These are phyloP conservation scores for Oppia nitens DNA, from an alignment of 1,140 invertebrate species.

Conservation along the genomic window DNA sequence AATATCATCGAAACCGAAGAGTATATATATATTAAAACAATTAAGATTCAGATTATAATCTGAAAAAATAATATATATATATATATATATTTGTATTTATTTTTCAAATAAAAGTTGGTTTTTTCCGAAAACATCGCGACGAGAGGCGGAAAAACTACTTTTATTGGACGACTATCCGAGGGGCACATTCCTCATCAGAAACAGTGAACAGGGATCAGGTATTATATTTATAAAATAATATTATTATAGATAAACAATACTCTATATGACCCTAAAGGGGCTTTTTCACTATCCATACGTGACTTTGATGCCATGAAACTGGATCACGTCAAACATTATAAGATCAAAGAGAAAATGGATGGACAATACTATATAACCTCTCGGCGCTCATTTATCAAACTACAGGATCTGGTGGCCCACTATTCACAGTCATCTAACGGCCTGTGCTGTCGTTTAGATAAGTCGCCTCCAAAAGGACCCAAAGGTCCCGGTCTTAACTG, in stretches of 20 bases:
- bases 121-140: slow-evolving; percentile 85
- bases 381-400: slow-evolving; percentile 72
- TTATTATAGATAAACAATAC: too few relatives aligned
- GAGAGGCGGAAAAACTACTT: slow-evolving; percentile 87
- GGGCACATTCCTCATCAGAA: slow-evolving; percentile 85
- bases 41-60: too few relatives aligned
- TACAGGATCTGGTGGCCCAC: slow-evolving; percentile 74
- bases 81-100: too few relatives aligned
- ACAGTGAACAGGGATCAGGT: slow-evolving; percentile 66
- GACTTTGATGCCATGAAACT: slow-evolving; percentile 86
- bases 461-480: slow-evolving; percentile 77
- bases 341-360: slow-evolving; percentile 84
- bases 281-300: slow-evolving; percentile 83
- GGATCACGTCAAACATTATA: slow-evolving; percentile 93
- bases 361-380: slow-evolving; percentile 73
- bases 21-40: slow-evolving; percentile 47
- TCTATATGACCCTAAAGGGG: too few relatives aligned
- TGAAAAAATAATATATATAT: too few relatives aligned
- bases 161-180: slow-evolving; percentile 73
- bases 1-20: slow-evolving; percentile 98
- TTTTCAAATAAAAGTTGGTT: slow-evolving; percentile 67
- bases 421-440: slow-evolving; percentile 64
- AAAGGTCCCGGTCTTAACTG: slow-evolving; percentile 73
- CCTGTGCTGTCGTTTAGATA: slow-evolving; percentile 75
- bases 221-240: slow-evolving; percentile 5